These are phyloP conservation scores for Agelas oroides DNA, from an alignment of 37 sponge, comb jelly and placozoan genomes.

Conservation along the genomic window DNA sequence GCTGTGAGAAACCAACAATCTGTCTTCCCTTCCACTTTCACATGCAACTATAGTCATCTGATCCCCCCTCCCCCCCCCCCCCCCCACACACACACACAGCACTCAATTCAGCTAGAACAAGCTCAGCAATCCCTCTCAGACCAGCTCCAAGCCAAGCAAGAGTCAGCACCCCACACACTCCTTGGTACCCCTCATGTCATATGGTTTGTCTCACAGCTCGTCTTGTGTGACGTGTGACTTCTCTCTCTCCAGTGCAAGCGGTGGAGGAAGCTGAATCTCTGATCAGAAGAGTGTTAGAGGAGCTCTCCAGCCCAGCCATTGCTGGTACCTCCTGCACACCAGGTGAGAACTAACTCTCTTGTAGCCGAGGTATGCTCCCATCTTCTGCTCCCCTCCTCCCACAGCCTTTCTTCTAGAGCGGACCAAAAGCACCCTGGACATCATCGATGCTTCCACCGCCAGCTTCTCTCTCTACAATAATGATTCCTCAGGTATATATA, in stretches of 20 bases:
- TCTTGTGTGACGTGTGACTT: not conserved
- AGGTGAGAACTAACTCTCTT: too few relatives aligned
- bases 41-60: too few relatives aligned
- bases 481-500: slow-evolving; percentile 44
- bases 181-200: slow-evolving; percentile 37
- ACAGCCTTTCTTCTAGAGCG: slow-evolving; percentile 30
- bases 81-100: slow-evolving; percentile 1
- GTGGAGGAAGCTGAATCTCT: slow-evolving; percentile 57
- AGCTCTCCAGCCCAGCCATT: slow-evolving; percentile 20
- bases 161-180: slow-evolving; percentile 25
- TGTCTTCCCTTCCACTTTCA: not conserved
- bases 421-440: slow-evolving; percentile 39
- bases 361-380: not conserved
- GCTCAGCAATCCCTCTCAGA: slow-evolving; percentile 32
- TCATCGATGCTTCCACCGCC: slow-evolving; percentile 24
- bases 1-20: slow-evolving; percentile 26
- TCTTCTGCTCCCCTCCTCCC: not conserved
- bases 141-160: slow-evolving; percentile 54
- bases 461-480: slow-evolving; percentile 53
- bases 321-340: slow-evolving; percentile 54
- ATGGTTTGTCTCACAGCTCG: not conserved
- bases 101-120: slow-evolving; percentile 52
- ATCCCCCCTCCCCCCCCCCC: not conserved
- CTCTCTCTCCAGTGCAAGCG: slow-evolving; percentile 29
- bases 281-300: slow-evolving; percentile 29